Evolutionary conservation across 1,140 invertebrate genomes (phyloP).

Genomic region (Bombus pyrosoma): DNA sequence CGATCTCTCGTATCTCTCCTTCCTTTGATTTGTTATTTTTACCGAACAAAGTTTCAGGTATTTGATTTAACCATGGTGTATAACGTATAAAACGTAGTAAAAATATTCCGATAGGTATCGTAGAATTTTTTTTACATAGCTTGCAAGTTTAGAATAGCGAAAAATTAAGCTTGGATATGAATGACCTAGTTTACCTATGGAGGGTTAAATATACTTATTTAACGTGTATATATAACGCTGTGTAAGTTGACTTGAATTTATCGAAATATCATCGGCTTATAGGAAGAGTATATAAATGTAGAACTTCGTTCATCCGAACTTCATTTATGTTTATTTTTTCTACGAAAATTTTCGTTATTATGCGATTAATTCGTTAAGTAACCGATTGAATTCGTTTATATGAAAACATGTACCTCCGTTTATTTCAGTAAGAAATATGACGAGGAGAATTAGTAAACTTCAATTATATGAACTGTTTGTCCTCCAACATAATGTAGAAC

Average conservation of each 20-base stretch:
- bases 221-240: background rate
- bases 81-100: too few relatives aligned
- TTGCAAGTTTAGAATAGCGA: background rate
- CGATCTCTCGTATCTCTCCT: background rate
- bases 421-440: too few relatives aligned
- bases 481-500: background rate
- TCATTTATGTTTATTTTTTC: background rate
- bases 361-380: background rate
- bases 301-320: background rate
- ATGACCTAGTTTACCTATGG: background rate
- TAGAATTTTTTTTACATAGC: too few relatives aligned
- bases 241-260: background rate
- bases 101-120: too few relatives aligned
- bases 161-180: constrained; percentile 2
- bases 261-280: background rate
- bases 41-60: too few relatives aligned
- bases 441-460: background rate
- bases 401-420: background rate
- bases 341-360: background rate
- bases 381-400: background rate
- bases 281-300: too few relatives aligned
- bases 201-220: background rate
- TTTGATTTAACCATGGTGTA: too few relatives aligned
- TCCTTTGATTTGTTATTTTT: background rate
- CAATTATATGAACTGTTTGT: background rate